Conservation (phyloP, 2,113 vertebrate species). For the Triplophysa rosa region DNA sequence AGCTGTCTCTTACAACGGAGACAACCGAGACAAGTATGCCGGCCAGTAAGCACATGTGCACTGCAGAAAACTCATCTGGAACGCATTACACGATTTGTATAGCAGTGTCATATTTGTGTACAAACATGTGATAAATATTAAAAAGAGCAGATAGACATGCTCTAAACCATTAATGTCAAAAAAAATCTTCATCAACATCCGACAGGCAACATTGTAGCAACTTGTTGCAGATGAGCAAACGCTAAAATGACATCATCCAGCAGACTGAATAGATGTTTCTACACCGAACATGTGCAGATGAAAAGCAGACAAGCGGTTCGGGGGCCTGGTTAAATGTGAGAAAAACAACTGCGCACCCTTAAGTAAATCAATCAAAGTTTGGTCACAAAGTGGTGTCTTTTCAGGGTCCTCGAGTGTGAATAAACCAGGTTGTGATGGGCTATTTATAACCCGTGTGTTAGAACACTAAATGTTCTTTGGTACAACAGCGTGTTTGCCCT, state of each 20-base stretch:
- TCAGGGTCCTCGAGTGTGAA: background rate
- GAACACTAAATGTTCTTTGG: background rate
- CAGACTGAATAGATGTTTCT: background rate
- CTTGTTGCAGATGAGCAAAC: background rate
- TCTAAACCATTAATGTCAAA: background rate
- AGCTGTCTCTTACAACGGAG: background rate
- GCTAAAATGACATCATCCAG: background rate
- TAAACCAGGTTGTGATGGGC: background rate
- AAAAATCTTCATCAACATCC: background rate
- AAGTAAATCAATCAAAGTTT: background rate
- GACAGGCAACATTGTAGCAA: background rate
- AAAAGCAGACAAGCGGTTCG: background rate
- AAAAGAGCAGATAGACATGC: background rate
- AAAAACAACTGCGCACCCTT: background rate
- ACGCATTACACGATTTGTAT: background rate
- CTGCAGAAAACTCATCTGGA: background rate
- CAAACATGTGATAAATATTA: background rate
- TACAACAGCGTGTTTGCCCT: conserved; percentile 53
- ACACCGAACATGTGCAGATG: background rate
- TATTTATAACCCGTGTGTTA: background rate
- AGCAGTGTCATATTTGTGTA: background rate
- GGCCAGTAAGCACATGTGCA: background rate
- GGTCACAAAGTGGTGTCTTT: background rate
- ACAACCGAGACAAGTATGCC: background rate
- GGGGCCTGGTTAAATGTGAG: background rate